These are phyloP conservation scores for Bombus sibiricus DNA, from an alignment of 1,140 invertebrate genomes.

Conservation along the genomic window DNA sequence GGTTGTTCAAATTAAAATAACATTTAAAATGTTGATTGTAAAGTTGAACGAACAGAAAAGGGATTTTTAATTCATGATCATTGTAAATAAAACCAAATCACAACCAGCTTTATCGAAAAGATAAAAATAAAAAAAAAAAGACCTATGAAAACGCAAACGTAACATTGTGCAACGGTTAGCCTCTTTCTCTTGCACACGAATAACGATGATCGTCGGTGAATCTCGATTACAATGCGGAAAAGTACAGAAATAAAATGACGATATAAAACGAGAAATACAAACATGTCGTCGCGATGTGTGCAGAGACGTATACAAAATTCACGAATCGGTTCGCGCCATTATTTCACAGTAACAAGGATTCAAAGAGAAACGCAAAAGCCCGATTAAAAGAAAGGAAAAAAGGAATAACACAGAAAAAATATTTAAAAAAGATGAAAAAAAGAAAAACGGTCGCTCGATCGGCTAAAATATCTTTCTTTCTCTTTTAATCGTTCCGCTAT, in stretches of 20 bases:
- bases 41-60: neutral
- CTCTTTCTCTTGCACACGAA: neutral
- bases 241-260: neutral
- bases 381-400: neutral
- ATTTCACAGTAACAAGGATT: conserved; percentile 2
- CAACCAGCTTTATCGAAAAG: neutral
- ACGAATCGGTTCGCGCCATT: neutral
- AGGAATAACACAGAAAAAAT: neutral
- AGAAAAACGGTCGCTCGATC: conserved; percentile 16
- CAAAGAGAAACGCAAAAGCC: neutral
- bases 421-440: neutral
- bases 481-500: conserved; percentile 14
- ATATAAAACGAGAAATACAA: neutral
- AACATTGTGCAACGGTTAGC: neutral
- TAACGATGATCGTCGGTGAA: neutral
- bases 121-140: neutral
- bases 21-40: neutral
- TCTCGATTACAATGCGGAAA: neutral
- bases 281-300: neutral
- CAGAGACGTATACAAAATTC: neutral
- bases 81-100: neutral
- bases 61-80: neutral
- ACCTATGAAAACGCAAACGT: neutral
- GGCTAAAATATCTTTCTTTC: conserved; percentile 6
- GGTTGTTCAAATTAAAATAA: neutral